These are phyloP conservation scores for Zoanthus solanderi DNA, from an alignment of 92 coral and sea anemone species.

Conservation along the genomic window DNA sequence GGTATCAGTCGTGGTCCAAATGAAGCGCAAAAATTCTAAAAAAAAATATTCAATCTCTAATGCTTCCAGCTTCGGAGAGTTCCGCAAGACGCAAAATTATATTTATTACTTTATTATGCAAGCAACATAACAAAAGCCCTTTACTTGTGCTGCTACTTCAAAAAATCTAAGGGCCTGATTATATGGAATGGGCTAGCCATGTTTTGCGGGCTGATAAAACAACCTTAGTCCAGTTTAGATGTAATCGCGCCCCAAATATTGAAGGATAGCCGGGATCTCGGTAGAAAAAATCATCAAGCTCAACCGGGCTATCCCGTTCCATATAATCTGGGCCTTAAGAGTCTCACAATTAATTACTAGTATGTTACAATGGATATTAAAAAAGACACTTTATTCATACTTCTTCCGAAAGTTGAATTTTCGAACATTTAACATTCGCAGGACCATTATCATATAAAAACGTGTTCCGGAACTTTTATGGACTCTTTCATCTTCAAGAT, in stretches of 20 bases:
- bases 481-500: slow-evolving; percentile 1
- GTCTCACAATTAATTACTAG: not conserved
- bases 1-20: not conserved
- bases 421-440: slow-evolving; percentile 7
- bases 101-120: slow-evolving; percentile 1
- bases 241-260: slow-evolving; percentile 1
- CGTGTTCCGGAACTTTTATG: slow-evolving; percentile 1
- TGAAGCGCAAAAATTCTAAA: not conserved
- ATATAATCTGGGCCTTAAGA: not conserved
- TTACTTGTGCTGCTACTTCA: not conserved
- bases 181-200: slow-evolving; percentile 6
- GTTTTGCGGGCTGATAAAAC: not conserved
- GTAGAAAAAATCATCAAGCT: not conserved
- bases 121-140: not conserved
- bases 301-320: not conserved
- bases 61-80: slow-evolving; percentile 6
- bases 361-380: not conserved
- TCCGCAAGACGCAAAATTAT: slow-evolving; percentile 2
- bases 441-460: slow-evolving; percentile 9
- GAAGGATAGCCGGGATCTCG: not conserved
- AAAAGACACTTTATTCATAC: not conserved
- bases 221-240: not conserved
- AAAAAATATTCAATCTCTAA: not conserved
- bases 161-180: not conserved
- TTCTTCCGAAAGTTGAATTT: slow-evolving; percentile 6